A percentile compares a stretch with the other conserved stretches of the same genome.
These are phyloP conservation scores for Muscina levida DNA, from an alignment of 2,888 invertebrate species.

Conservation along the genomic window DNA sequence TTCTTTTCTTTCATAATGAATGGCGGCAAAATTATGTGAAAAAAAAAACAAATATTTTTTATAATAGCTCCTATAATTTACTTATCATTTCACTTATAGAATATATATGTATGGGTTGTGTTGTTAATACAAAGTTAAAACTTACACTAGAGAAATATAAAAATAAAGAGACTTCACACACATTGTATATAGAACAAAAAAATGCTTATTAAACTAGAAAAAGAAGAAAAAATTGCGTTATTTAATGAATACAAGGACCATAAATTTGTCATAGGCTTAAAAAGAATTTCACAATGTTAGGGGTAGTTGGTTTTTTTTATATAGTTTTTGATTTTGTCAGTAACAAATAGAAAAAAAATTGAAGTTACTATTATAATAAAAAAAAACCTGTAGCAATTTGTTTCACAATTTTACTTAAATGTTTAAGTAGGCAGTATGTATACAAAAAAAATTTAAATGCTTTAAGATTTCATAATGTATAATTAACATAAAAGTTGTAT, in stretches of 20 bases:
- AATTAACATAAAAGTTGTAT: not conserved
- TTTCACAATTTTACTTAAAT: not conserved
- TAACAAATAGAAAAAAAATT: conserved; percentile 23
- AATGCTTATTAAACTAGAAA: conserved; percentile 22
- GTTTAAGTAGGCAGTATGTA: conserved; percentile 11
- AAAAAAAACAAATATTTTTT: conserved; percentile 13
- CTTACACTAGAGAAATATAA: conserved; percentile 2
- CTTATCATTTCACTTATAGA: conserved; percentile 8
- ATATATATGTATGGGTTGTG: not conserved
- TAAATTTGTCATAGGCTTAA: not conserved
- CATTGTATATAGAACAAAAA: conserved; percentile 13
- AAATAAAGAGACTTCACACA: not conserved
- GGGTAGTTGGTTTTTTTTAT: conserved; percentile 6
- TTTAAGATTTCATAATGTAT: not conserved
- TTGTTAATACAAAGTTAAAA: conserved; percentile 8
- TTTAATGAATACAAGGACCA: too few species aligned
- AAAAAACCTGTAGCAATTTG: too few species aligned
- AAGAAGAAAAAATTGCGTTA: conserved; percentile 14
- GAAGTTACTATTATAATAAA: not conserved
- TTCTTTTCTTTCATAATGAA: conserved; percentile 49
- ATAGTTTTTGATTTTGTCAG: not conserved
- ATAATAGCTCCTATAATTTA: conserved; percentile 13
- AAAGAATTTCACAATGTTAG: conserved; percentile 2
- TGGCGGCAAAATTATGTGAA: conserved; percentile 37
- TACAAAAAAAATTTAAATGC: conserved; percentile 12